Percentiles rank a stretch among this genome's conserved stretches.
Evolutionary conservation across 2,888 invertebrate species (phyloP).

Genomic region (Rhingia campestris): DNA sequence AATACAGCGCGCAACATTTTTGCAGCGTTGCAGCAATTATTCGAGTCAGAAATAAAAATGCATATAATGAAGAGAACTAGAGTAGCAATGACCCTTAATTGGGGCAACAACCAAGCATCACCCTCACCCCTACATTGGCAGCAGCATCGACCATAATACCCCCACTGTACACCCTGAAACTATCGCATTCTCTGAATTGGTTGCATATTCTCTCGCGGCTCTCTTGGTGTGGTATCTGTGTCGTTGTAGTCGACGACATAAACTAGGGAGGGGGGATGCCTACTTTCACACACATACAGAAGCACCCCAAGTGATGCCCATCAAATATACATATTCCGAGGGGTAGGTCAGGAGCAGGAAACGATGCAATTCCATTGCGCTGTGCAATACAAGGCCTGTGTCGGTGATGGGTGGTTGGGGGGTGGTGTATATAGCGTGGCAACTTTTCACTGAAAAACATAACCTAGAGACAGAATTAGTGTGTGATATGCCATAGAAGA

Average conservation of each 20-base stretch:
- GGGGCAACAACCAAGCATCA: constrained; percentile 77
- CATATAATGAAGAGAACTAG: constrained; percentile 69
- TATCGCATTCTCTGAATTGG: constrained; percentile 56
- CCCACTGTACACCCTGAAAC: constrained; percentile 23
- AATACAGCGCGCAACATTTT: constrained; percentile 38
- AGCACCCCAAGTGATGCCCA: background rate
- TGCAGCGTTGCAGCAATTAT: constrained; percentile 64
- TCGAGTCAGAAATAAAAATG: constrained; percentile 67
- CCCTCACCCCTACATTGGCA: constrained; percentile 44
- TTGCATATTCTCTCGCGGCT: constrained; percentile 32
- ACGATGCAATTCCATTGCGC: constrained; percentile 68
- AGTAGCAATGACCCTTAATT: constrained; percentile 79
- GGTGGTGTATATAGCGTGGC: constrained; percentile 1
- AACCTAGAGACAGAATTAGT: constrained; percentile 73
- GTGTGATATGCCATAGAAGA: constrained; percentile 24
- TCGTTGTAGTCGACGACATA: constrained; percentile 7
- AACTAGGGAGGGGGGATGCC: background rate
- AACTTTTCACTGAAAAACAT: constrained; percentile 65
- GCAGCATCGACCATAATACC: background rate
- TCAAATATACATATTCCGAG: constrained; percentile 42
- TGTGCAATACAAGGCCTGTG: constrained; percentile 56
- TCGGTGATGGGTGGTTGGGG: constrained; percentile 12
- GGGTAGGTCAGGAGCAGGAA: constrained; percentile 73
- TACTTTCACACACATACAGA: constrained; percentile 11
- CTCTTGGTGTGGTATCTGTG: constrained; percentile 17